Evolutionary conservation across 1,140 invertebrate species (phyloP).

Genomic region (Holcopasites calliopsidis): DNA sequence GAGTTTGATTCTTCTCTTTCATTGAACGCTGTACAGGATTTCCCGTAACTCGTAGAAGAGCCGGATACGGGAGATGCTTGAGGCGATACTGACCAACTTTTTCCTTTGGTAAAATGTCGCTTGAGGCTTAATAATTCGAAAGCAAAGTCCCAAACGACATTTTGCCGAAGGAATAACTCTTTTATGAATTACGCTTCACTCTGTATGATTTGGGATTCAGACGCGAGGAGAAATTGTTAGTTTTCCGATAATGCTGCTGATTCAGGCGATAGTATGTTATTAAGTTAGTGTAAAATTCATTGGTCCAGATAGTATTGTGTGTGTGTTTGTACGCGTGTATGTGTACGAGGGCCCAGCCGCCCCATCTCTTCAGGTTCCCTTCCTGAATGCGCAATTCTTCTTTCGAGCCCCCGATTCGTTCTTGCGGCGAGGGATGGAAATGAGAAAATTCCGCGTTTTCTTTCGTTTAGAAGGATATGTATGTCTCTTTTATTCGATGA

Average conservation of each 20-base stretch:
- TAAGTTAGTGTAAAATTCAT: constrained; percentile 57
- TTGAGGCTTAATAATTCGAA: too few relatives aligned
- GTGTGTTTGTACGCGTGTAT: too few relatives aligned
- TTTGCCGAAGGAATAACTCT: too few relatives aligned
- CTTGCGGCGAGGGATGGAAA: not conserved
- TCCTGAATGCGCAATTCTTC: not conserved
- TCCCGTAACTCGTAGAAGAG: too few relatives aligned
- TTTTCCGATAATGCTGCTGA: constrained; percentile 11
- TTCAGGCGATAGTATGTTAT: constrained; percentile 39
- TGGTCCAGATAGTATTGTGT: constrained; percentile 57
- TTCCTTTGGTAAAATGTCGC: too few relatives aligned
- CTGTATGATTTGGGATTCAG: constrained; percentile 16
- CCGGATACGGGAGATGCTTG: too few relatives aligned
- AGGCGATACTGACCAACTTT: too few relatives aligned
- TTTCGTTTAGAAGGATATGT: not conserved
- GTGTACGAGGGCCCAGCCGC: too few relatives aligned
- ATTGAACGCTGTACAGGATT: too few relatives aligned
- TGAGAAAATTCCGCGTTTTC: not conserved
- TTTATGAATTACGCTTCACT: too few relatives aligned
- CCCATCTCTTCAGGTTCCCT: not conserved
- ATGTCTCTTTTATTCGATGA: not conserved
- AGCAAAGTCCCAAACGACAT: too few relatives aligned
- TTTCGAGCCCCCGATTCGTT: not conserved
- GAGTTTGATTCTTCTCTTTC: too few relatives aligned
- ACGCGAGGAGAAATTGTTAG: constrained; percentile 8